phyloP scores from a whole-genome alignment of 1,140 invertebrate species.

The Sarcophaga peregrina region DNA sequence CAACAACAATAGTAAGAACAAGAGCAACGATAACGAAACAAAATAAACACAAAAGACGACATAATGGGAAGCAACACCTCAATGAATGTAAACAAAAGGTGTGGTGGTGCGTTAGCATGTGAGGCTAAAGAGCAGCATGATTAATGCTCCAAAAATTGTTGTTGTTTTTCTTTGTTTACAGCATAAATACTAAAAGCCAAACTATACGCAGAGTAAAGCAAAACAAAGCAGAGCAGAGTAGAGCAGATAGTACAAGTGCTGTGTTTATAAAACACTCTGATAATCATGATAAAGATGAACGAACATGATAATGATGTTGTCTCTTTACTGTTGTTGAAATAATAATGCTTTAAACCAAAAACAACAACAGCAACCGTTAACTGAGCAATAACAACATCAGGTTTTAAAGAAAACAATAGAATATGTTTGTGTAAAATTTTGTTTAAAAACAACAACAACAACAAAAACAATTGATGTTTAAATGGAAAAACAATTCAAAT shows the following conservation, averaged over 20 bases:
- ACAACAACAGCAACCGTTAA: neutral
- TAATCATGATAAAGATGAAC: neutral
- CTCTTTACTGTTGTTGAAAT: too few relatives aligned
- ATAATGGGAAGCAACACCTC: neutral
- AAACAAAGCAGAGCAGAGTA: too few relatives aligned
- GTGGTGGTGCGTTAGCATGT: conserved; percentile 23
- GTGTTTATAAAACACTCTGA: neutral
- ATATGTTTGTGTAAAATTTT: too few relatives aligned
- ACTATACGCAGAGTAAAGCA: too few relatives aligned
- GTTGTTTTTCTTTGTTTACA: too few relatives aligned
- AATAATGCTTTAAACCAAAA: neutral
- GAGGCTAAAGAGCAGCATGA: neutral
- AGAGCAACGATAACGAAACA: neutral
- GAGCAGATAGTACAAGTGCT: too few relatives aligned
- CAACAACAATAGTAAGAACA: neutral
- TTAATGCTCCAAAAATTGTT: conserved; percentile 23
- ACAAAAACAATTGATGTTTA: neutral
- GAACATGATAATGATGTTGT: conserved; percentile 1
- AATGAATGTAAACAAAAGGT: conserved; percentile 15
- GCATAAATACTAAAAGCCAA: too few relatives aligned
- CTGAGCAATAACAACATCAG: neutral
- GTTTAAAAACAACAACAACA: neutral
- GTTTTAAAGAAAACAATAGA: neutral
- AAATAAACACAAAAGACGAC: neutral
- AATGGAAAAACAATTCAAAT: neutral